These are phyloP conservation scores for Lateolabrax maculatus DNA, from an alignment of 2,797 vertebrate genomes.

Conservation along the genomic window DNA sequence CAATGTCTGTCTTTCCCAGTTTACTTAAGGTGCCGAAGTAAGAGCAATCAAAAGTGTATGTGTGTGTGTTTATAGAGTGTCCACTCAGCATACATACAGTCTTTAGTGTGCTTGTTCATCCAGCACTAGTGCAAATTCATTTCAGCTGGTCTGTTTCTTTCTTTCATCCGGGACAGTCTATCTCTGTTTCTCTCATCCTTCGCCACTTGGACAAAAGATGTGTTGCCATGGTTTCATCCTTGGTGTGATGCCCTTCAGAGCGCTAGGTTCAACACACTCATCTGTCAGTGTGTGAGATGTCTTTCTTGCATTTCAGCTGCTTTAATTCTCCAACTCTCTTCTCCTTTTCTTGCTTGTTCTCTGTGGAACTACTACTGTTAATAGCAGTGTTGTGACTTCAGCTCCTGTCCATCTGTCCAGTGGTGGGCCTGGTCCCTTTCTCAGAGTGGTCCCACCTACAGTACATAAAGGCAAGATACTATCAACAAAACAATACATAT, in stretches of 20 bases:
- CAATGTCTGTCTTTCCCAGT: slow-evolving; percentile 58
- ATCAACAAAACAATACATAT: slow-evolving; percentile 33
- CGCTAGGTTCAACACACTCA: slow-evolving; percentile 69
- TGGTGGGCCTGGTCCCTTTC: slow-evolving; percentile 69
- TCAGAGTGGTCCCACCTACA: slow-evolving; percentile 75
- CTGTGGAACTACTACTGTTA: slow-evolving; percentile 45
- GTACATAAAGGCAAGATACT: slow-evolving; percentile 38
- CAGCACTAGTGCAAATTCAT: slow-evolving; percentile 86
- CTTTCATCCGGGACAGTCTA: slow-evolving; percentile 65
- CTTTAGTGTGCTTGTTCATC: slow-evolving; percentile 83
- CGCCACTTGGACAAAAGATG: slow-evolving; percentile 70
- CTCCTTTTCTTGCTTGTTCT: slow-evolving; percentile 39
- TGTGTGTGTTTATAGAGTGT: slow-evolving; percentile 76
- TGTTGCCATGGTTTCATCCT: slow-evolving; percentile 83
- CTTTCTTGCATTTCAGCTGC: slow-evolving; percentile 60
- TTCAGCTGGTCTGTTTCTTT: slow-evolving; percentile 79
- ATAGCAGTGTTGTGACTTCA: slow-evolving; percentile 67
- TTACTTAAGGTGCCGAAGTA: slow-evolving; percentile 83
- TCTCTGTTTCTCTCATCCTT: slow-evolving; percentile 66
- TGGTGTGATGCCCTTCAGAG: slow-evolving; percentile 80
- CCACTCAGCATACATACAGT: slow-evolving; percentile 78
- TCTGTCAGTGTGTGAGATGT: slow-evolving; percentile 65
- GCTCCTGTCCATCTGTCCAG: slow-evolving; percentile 68
- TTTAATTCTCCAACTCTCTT: slow-evolving; percentile 43
- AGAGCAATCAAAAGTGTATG: slow-evolving; percentile 68